A percentile compares a stretch with the other conserved stretches of the same genome.
phyloP scores from a whole-genome alignment of 1,140 invertebrate genomes.

The Atta texana region DNA sequence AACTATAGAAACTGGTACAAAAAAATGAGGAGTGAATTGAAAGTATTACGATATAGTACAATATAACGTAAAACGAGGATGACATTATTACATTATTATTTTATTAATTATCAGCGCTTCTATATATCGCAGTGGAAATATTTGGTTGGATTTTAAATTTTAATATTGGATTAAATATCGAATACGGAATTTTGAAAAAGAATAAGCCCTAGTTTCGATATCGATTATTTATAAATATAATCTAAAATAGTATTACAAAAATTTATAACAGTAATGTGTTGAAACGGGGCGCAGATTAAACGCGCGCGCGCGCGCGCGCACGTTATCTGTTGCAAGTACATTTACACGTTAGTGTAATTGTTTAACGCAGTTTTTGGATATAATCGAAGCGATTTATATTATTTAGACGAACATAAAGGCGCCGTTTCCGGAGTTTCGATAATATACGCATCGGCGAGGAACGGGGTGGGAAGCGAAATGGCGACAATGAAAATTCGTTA shows the following conservation, averaged over 20 bases:
- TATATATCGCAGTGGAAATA: background rate
- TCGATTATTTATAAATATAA: slow-evolving; percentile 34
- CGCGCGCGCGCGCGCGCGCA: background rate
- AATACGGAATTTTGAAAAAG: background rate
- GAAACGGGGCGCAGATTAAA: slow-evolving; percentile 13
- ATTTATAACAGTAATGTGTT: background rate
- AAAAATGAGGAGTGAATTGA: background rate
- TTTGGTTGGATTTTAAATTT: background rate
- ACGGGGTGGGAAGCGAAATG: slow-evolving; percentile 39
- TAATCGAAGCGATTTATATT: slow-evolving; percentile 53
- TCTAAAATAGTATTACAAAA: slow-evolving; percentile 44
- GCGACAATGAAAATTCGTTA: slow-evolving; percentile 65
- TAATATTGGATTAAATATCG: slow-evolving; percentile 3
- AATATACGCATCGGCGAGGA: slow-evolving; percentile 41
- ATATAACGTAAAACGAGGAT: background rate
- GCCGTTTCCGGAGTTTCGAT: slow-evolving; percentile 19
- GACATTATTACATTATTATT: slow-evolving; percentile 26
- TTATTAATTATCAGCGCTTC: slow-evolving; percentile 25
- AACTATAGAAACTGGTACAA: background rate
- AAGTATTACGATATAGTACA: background rate
- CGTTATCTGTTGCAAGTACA: slow-evolving; percentile 18
- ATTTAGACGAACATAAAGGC: slow-evolving; percentile 44
- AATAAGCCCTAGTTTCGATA: slow-evolving; percentile 8
- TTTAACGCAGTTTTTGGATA: slow-evolving; percentile 38
- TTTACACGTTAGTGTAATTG: slow-evolving; percentile 29